Conservation (phyloP, 2,113 vertebrate genomes). For the Mobula hypostoma region DNA sequence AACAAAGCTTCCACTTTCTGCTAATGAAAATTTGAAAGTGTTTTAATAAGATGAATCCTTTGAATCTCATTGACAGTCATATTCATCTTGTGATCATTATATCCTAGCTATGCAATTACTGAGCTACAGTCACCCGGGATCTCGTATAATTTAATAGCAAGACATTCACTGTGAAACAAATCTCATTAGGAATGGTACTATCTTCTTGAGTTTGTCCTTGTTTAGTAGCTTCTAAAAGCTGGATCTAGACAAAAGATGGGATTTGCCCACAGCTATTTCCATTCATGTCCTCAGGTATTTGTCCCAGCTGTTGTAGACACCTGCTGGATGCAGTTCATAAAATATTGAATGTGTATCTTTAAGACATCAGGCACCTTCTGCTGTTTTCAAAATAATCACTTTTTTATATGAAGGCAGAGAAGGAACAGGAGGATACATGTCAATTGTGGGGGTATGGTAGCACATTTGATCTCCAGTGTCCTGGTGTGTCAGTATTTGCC, state of each 20-base stretch:
- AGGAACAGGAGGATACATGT: background rate
- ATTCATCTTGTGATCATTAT: slow-evolving; percentile 23
- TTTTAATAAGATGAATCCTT: background rate
- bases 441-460: background rate
- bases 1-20: slow-evolving; percentile 4
- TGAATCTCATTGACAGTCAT: slow-evolving; percentile 19
- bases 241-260: background rate
- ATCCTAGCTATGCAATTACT: background rate
- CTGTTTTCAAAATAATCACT: background rate
- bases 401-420: background rate
- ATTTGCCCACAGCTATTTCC: background rate
- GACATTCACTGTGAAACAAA: background rate
- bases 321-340: background rate
- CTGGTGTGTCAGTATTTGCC: background rate
- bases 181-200: background rate
- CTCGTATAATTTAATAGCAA: background rate
- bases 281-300: background rate
- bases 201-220: background rate
- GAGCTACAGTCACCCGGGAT: background rate
- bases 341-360: background rate
- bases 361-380: background rate
- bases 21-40: background rate
- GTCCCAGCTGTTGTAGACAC: background rate
- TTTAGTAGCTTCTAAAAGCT: background rate
- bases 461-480: background rate